A percentile compares a stretch with the other conserved stretches of the same genome.
Evolutionary conservation across 2,113 vertebrate genomes (phyloP).

Genomic region (Ivindomyrus marchei): DNA sequence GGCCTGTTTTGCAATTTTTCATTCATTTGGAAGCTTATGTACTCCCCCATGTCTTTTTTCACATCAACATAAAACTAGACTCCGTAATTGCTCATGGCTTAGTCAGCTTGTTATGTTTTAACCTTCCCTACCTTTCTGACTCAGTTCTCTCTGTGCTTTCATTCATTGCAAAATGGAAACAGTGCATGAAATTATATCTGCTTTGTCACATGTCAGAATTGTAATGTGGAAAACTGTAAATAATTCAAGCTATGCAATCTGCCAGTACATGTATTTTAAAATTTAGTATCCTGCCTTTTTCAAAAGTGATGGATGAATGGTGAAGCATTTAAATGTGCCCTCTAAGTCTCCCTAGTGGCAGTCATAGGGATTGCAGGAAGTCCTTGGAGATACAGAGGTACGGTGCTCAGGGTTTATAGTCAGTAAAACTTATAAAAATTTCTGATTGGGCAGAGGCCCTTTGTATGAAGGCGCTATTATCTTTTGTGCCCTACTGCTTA

Average conservation of each 20-base stretch:
- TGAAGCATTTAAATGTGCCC: background rate
- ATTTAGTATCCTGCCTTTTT: background rate
- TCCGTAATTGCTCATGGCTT: background rate
- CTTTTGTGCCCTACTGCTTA: background rate
- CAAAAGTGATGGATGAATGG: background rate
- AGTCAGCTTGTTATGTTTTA: background rate
- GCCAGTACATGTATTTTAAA: conserved; percentile 19
- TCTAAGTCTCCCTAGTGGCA: background rate
- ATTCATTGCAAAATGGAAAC: background rate
- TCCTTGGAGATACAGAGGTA: background rate
- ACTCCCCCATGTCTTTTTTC: background rate
- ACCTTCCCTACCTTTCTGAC: background rate
- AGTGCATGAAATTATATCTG: background rate
- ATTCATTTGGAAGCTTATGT: background rate
- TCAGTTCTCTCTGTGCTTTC: background rate
- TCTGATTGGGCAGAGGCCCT: background rate
- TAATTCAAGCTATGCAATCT: conserved; percentile 33
- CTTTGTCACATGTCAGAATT: conserved; percentile 3
- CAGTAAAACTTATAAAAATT: background rate
- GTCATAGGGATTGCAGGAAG: background rate
- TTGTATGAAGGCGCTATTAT: background rate
- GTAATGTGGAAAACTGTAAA: conserved; percentile 13
- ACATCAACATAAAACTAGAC: background rate
- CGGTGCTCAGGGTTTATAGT: background rate
- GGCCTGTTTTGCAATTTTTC: background rate